These are phyloP conservation scores for Astropecten irregularis DNA, from an alignment of 53 echinoderm and acorn worm genomes.

Conservation along the genomic window DNA sequence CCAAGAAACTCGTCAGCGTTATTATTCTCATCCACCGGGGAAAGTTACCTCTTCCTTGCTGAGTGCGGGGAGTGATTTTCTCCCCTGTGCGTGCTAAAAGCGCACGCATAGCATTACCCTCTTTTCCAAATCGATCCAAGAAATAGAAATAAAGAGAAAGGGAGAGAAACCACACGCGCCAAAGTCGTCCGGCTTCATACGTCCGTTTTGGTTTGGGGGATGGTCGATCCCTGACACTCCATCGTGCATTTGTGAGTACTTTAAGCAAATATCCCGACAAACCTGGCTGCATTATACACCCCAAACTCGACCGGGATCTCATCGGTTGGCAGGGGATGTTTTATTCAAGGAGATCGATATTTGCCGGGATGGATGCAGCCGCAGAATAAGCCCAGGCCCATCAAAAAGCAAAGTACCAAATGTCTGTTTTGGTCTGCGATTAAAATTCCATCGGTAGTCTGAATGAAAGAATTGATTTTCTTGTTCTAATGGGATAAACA, in stretches of 20 bases:
- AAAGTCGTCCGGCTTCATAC: neutral
- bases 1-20: neutral
- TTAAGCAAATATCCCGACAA: conserved; percentile 24
- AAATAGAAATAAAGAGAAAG: neutral
- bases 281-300: neutral
- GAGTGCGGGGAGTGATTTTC: neutral
- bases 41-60: neutral
- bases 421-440: too few species aligned
- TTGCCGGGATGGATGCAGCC: neutral
- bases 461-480: too few species aligned
- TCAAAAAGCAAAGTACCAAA: too few species aligned
- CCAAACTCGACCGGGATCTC: neutral
- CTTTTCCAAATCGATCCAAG: too few species aligned
- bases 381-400: too few species aligned
- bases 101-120: neutral
- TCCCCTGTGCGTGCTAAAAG: conserved; percentile 10
- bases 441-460: too few species aligned
- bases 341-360: conserved; percentile 39
- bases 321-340: neutral
- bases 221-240: conserved; percentile 28
- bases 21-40: neutral
- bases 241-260: neutral
- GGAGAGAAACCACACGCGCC: neutral
- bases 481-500: too few species aligned
- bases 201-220: neutral